phyloP scores from a whole-genome alignment of 2,797 vertebrate genomes.

The Lateolabrax maculatus region DNA sequence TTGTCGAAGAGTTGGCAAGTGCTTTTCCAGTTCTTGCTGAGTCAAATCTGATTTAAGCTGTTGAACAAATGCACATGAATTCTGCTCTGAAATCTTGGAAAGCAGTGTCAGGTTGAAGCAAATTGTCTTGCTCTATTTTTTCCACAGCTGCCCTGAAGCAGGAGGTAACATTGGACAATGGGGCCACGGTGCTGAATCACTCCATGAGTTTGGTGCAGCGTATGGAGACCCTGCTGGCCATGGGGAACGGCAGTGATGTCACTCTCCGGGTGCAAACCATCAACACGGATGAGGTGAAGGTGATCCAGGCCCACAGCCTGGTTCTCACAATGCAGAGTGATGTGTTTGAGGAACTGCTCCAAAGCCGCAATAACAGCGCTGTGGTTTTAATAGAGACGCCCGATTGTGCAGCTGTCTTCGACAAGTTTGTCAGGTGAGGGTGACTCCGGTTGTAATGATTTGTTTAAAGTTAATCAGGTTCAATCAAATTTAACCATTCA shows the following conservation, averaged over 20 bases:
- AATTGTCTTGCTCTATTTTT: slow-evolving; percentile 22
- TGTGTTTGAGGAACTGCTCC: slow-evolving; percentile 90
- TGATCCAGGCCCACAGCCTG: slow-evolving; percentile 93
- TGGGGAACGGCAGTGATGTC: slow-evolving; percentile 91
- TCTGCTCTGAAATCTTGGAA: slow-evolving; percentile 9
- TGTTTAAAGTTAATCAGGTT: background rate
- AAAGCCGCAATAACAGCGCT: slow-evolving; percentile 83
- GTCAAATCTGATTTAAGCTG: slow-evolving; percentile 35
- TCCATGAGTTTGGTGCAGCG: slow-evolving; percentile 92
- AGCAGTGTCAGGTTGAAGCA: background rate
- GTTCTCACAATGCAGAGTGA: slow-evolving; percentile 94
- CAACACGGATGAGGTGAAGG: slow-evolving; percentile 91
- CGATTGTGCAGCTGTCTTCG: slow-evolving; percentile 90
- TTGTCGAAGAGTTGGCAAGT: background rate
- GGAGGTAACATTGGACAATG: slow-evolving; percentile 82
- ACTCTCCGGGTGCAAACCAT: slow-evolving; percentile 90
- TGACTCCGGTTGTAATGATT: background rate
- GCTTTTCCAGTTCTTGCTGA: slow-evolving; percentile 36
- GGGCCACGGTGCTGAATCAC: slow-evolving; percentile 91
- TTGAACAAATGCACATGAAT: slow-evolving; percentile 6
- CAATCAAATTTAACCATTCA: background rate
- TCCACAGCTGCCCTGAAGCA: slow-evolving; percentile 87
- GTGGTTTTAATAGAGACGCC: slow-evolving; percentile 87
- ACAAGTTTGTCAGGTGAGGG: slow-evolving; percentile 94
- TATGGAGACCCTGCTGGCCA: slow-evolving; percentile 89